A percentile compares a stretch with the other conserved stretches of the same genome.
These are phyloP conservation scores for Glyptemys insculpta DNA, from an alignment of 2,797 vertebrate genomes.

Conservation along the genomic window DNA sequence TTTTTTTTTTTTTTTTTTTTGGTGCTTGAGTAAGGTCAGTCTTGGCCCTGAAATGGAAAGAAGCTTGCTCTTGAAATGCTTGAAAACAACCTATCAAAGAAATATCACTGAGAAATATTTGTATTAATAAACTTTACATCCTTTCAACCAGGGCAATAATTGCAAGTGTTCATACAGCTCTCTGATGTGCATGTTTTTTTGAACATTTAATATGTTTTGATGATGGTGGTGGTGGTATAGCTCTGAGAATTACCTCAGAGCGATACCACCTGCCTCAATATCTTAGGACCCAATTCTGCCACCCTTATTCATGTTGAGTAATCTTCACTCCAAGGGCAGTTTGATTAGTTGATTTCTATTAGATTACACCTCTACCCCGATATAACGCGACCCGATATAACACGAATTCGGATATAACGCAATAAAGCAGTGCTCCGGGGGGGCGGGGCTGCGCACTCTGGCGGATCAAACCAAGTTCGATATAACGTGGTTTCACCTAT, in stretches of 20 bases:
- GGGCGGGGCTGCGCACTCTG: no score
- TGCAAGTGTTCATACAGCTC: neutral
- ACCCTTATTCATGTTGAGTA: neutral
- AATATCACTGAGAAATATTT: constrained; percentile 32
- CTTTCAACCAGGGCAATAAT: constrained; percentile 57
- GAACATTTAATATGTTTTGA: constrained; percentile 2
- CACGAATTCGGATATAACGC: no score
- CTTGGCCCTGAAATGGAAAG: constrained; percentile 47
- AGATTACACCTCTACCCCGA: neutral
- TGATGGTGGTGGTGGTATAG: constrained; percentile 18
- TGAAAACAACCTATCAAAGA: constrained; percentile 47
- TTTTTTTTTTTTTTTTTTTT: neutral
- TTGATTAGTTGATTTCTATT: neutral
- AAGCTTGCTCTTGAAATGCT: constrained; percentile 60
- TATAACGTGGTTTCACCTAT: no score
- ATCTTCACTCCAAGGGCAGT: neutral
- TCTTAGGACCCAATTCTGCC: neutral
- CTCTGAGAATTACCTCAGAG: constrained; percentile 37
- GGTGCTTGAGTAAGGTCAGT: neutral
- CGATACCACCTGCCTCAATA: neutral
- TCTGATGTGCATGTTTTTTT: constrained; percentile 29
- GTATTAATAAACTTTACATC: constrained; percentile 60
- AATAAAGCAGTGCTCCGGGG: no score
- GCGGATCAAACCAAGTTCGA: no score
- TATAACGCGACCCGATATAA: no score